Conservation (phyloP, 2,113 vertebrate genomes). For the Passer domesticus region DNA sequence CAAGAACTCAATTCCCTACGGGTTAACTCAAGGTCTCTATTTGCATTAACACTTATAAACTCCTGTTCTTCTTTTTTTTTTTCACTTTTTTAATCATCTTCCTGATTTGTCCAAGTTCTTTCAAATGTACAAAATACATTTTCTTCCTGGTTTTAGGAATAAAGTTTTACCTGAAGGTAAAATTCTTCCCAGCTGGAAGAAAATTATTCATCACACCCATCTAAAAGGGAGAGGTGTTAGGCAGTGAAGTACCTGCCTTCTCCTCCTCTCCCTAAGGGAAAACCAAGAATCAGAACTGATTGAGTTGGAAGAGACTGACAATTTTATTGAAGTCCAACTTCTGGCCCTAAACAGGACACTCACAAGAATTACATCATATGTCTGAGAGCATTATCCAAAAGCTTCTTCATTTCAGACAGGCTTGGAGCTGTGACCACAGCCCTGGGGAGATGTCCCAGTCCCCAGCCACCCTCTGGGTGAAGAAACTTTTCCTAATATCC, state of each 20-base stretch:
- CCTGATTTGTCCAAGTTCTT: background rate
- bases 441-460: background rate
- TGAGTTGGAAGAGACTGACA: background rate
- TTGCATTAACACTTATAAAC: background rate
- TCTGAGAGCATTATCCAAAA: background rate
- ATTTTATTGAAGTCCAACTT: background rate
- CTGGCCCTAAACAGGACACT: background rate
- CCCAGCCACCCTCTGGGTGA: background rate
- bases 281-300: background rate
- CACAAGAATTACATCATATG: background rate
- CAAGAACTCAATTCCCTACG: background rate
- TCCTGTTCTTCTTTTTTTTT: background rate
- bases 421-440: background rate
- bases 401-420: background rate
- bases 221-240: background rate
- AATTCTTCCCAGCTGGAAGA: background rate
- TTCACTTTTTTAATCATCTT: background rate
- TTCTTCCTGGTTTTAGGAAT: background rate
- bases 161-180: background rate
- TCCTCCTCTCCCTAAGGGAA: background rate
- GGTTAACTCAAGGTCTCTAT: background rate
- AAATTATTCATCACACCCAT: rapidly evolving
- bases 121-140: rapidly evolving
- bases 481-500: background rate
- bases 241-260: background rate